phyloP scores from a whole-genome alignment of 2,888 invertebrate species.

The Tiphia femorata region DNA sequence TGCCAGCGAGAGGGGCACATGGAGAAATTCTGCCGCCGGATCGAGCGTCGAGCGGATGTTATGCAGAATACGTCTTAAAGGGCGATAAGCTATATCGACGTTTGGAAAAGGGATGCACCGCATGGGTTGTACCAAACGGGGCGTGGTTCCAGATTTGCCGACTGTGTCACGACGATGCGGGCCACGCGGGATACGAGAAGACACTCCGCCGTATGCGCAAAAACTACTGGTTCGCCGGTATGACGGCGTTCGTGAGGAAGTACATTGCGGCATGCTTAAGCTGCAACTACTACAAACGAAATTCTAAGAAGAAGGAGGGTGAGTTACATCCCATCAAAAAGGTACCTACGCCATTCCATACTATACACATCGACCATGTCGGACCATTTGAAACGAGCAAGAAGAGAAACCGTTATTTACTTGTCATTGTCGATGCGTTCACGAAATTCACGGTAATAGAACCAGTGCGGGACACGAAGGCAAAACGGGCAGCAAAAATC shows the following conservation, averaged over 20 bases:
- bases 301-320: not conserved
- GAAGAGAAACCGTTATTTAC: not conserved
- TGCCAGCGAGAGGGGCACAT: too few species aligned
- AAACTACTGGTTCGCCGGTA: not conserved
- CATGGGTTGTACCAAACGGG: too few species aligned
- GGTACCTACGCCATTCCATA: constrained; percentile 4
- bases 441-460: not conserved
- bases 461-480: not conserved
- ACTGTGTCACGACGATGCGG: not conserved
- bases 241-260: not conserved
- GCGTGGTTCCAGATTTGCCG: too few species aligned
- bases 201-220: not conserved
- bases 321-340: not conserved
- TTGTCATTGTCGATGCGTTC: not conserved
- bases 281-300: not conserved
- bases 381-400: not conserved
- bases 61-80: too few species aligned
- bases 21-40: too few species aligned
- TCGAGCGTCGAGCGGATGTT: too few species aligned
- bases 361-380: constrained; percentile 8
- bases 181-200: not conserved
- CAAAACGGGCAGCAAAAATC: not conserved
- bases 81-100: too few species aligned
- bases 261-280: not conserved
- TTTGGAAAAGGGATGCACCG: too few species aligned